Evolutionary conservation across 2,888 invertebrate genomes (phyloP).

Genomic region (Liposcelis brunnea): DNA sequence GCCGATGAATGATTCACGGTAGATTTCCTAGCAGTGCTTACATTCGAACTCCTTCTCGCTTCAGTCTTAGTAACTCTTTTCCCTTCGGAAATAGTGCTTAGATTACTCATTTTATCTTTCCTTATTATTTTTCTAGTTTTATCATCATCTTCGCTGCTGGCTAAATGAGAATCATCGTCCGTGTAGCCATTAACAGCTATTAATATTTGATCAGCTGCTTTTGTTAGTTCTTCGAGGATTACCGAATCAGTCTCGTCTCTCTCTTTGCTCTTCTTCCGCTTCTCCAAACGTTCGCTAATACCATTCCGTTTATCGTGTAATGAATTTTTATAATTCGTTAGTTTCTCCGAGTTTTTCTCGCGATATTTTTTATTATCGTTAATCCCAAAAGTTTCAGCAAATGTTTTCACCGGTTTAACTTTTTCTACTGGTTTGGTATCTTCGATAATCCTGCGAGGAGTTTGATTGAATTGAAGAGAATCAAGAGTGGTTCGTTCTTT

Average conservation of each 20-base stretch:
- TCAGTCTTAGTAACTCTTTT: not conserved
- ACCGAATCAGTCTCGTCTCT: slow-evolving; percentile 14
- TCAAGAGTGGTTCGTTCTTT: too few species aligned
- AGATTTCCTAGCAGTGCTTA: slow-evolving; percentile 7
- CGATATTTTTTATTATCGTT: too few species aligned
- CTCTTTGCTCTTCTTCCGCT: slow-evolving; percentile 11
- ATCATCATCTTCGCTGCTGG: slow-evolving; percentile 23
- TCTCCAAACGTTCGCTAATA: too few species aligned
- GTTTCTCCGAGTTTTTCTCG: not conserved
- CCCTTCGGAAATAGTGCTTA: slow-evolving; percentile 17
- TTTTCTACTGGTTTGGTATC: too few species aligned
- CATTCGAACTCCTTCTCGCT: slow-evolving; percentile 1
- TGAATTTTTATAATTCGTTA: too few species aligned
- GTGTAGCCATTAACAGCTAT: slow-evolving; percentile 35
- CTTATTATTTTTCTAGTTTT: slow-evolving; percentile 22
- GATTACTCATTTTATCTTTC: slow-evolving; percentile 8
- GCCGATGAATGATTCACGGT: slow-evolving; percentile 10
- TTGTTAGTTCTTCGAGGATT: slow-evolving; percentile 37
- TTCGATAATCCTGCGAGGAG: too few species aligned
- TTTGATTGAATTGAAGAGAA: too few species aligned
- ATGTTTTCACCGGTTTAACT: too few species aligned
- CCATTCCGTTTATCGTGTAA: too few species aligned
- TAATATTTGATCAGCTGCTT: slow-evolving; percentile 39
- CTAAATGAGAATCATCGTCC: slow-evolving; percentile 28
- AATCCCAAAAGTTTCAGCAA: too few species aligned